Evolutionary conservation across 2,888 invertebrate genomes (phyloP).

Genomic region (Sarcophaga subvicina): DNA sequence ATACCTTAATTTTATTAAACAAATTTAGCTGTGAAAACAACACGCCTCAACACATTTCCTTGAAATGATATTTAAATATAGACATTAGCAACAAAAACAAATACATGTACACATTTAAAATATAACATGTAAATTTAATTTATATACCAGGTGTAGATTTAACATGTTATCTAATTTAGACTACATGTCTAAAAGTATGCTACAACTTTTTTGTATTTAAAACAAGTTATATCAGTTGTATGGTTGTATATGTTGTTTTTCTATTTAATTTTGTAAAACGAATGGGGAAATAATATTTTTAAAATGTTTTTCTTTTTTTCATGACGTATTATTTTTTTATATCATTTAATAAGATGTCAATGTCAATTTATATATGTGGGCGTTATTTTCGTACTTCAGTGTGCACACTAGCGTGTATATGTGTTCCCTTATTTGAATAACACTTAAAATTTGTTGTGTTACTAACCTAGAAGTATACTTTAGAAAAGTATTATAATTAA

Average conservation of each 20-base stretch:
- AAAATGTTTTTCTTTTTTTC: neutral
- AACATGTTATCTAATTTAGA: conserved; percentile 47
- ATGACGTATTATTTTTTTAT: neutral
- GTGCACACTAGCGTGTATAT: neutral
- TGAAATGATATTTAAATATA: neutral
- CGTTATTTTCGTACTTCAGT: neutral
- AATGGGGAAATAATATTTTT: neutral
- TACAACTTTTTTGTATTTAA: neutral
- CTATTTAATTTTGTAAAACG: neutral
- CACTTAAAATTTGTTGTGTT: conserved; percentile 19
- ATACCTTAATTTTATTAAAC: conserved; percentile 16
- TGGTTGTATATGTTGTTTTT: no score
- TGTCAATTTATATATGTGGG: conserved; percentile 44
- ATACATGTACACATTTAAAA: neutral
- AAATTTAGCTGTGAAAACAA: neutral
- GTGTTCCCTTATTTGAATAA: neutral
- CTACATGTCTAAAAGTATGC: conserved; percentile 51
- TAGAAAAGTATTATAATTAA: conserved; percentile 34
- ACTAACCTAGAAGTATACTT: conserved; percentile 41
- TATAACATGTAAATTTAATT: neutral
- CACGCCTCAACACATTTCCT: neutral
- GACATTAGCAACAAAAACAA: neutral
- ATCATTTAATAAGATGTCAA: conserved; percentile 53
- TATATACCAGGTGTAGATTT: conserved; percentile 6
- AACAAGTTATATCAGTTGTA: no score